Evolutionary conservation across 2,888 invertebrate species (phyloP), one percentile per base, ranked within the genome.

Genomic region (Agapostemon virescens): DNA sequence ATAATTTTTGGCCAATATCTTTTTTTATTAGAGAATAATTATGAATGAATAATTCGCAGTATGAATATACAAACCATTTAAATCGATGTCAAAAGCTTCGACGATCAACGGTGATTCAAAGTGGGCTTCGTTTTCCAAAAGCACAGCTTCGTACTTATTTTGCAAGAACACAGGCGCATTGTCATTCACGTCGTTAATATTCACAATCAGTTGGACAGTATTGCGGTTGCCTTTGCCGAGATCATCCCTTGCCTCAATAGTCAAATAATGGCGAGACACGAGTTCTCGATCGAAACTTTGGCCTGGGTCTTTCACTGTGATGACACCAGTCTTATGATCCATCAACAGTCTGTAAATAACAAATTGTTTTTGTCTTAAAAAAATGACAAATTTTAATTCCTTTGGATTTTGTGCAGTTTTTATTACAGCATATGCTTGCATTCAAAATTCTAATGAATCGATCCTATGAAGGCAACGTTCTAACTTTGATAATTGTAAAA

Each of bases 211-310:
- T 90, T 97, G 98, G 0, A 96, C 97, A 0, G 97, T 96, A 90
- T 97, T 98, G 71, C 97, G 95, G 93, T 97, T 97, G 69, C 98
- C 98, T 89, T 94, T 94, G 26, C 98, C 97, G 69, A 97, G 94
- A 92, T 97, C 96, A 91, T 99, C 99, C 74, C 97, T 94, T 0
- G 98, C 98, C 91, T 97, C 98, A 0, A 98, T 97, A 0, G 97
- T 98, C 58, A 98, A 94, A 91, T 96, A 97, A 92, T 98, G 98
- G 0, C 96, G 95, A 0, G 97, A 95, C 23, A 97, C 94, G 17
- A 97, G 94, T 91, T 98, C 98, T 11, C 98, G 94, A 92, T 99
- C 98, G 92, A 98, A 98, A 77, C 94, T 95, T 36, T 96, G 94
- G 0, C 96, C 96, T 0, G 95, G 95, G 0, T 96, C 95, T 90